phyloP scores from a whole-genome alignment of 2,113 vertebrate genomes.

The Trachemys scripta region DNA sequence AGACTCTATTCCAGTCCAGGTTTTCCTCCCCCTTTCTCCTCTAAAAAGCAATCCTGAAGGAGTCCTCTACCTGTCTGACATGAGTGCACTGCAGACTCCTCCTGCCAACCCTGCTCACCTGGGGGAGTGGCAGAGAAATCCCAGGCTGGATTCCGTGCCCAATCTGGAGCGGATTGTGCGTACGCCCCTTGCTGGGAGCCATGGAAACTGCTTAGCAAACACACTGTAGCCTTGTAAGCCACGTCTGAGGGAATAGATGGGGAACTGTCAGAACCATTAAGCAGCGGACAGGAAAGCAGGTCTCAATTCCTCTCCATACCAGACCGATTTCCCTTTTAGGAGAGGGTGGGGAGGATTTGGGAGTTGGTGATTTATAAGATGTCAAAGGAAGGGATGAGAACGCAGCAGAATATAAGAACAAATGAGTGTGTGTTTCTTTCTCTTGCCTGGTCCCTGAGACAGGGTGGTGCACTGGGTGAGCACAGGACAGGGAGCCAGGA shows the following conservation, averaged over 20 bases:
- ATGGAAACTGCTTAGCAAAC: background rate
- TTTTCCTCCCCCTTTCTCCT: constrained; percentile 57
- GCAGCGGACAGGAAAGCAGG: background rate
- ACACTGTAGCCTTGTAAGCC: background rate
- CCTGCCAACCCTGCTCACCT: constrained; percentile 37
- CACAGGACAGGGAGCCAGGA: background rate
- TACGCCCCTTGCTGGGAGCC: background rate
- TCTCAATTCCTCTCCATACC: background rate
- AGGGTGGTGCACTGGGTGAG: background rate
- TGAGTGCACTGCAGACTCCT: background rate
- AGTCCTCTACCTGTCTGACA: constrained; percentile 52
- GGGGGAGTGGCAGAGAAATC: background rate
- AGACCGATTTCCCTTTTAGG: background rate
- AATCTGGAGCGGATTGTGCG: background rate
- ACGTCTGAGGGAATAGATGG: too few species aligned
- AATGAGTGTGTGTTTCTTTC: background rate
- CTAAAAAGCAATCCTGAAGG: constrained; percentile 18
- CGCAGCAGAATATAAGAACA: background rate
- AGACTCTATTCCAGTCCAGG: constrained; percentile 34
- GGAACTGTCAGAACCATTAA: background rate
- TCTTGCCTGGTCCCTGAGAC: background rate
- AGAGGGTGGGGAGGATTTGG: background rate
- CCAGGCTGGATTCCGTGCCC: background rate
- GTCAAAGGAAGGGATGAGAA: background rate
- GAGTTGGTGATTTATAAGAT: background rate